Conservation (phyloP, 1,140 invertebrate genomes). For the Drosophila sproati region DNA sequence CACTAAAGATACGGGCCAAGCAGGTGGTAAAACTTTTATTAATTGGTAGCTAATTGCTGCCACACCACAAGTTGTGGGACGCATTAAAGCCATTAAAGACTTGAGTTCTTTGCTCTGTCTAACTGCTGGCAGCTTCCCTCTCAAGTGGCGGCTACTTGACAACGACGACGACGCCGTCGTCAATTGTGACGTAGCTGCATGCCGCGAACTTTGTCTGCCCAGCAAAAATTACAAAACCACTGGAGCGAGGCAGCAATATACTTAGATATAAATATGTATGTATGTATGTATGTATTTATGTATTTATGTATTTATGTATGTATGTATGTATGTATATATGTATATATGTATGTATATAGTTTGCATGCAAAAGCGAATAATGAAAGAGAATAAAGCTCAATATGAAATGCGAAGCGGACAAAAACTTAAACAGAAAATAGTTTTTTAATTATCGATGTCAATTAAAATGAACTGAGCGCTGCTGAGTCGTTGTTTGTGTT, state of each 20-base stretch:
- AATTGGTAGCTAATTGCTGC: constrained; percentile 63
- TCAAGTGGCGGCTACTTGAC: constrained; percentile 27
- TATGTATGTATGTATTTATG: no score
- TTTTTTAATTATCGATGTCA: constrained; percentile 81
- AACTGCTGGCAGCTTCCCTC: not conserved
- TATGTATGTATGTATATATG: no score
- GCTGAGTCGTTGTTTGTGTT: constrained; percentile 44
- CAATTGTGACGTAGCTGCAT: constrained; percentile 11
- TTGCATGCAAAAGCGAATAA: not conserved
- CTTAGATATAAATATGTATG: no score
- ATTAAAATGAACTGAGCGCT: constrained; percentile 73
- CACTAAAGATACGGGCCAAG: constrained; percentile 38
- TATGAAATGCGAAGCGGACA: constrained; percentile 30
- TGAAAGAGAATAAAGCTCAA: constrained; percentile 20
- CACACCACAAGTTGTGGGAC: not conserved
- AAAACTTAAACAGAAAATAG: constrained; percentile 62
- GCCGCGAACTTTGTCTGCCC: constrained; percentile 1
- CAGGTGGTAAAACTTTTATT: constrained; percentile 62
- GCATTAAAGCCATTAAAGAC: constrained; percentile 7
- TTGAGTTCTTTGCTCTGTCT: not conserved
- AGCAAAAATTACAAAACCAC: not conserved
- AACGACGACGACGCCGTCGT: constrained; percentile 12
- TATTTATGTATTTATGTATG: no score
- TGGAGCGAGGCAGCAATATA: no score
- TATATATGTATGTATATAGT: not conserved